Evolutionary conservation across 2,113 vertebrate genomes (phyloP).

Genomic region (Ovibos moschatus): DNA sequence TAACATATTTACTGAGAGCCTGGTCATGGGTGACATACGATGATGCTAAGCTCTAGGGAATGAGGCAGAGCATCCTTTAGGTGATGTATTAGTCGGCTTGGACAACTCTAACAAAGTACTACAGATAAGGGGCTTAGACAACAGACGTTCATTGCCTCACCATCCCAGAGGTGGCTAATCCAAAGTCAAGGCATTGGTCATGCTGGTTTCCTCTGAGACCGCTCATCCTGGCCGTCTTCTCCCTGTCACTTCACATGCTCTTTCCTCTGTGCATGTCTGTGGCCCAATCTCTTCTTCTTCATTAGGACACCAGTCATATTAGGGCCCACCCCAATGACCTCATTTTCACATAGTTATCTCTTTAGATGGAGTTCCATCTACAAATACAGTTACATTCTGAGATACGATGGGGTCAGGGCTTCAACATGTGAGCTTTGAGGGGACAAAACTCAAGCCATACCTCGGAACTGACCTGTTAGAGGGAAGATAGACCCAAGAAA

Average conservation of each 20-base stretch:
- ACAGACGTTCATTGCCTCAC: neutral
- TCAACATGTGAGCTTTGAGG: neutral
- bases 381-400: neutral
- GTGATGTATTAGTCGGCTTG: fast-evolving
- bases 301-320: neutral
- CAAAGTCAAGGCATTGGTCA: neutral
- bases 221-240: fast-evolving
- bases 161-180: neutral
- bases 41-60: neutral
- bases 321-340: neutral
- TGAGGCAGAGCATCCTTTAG: neutral
- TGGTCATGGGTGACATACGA: neutral
- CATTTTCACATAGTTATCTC: neutral
- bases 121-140: neutral
- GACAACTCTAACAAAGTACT: neutral
- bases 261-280: neutral
- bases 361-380: neutral
- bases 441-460: neutral
- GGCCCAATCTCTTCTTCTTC: neutral
- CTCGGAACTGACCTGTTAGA: neutral
- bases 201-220: neutral
- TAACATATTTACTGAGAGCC: neutral
- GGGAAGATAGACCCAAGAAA: neutral
- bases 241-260: neutral
- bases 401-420: neutral